phyloP scores from a whole-genome alignment of 1,140 invertebrate species.

The Plectrocnemia conspersa region DNA sequence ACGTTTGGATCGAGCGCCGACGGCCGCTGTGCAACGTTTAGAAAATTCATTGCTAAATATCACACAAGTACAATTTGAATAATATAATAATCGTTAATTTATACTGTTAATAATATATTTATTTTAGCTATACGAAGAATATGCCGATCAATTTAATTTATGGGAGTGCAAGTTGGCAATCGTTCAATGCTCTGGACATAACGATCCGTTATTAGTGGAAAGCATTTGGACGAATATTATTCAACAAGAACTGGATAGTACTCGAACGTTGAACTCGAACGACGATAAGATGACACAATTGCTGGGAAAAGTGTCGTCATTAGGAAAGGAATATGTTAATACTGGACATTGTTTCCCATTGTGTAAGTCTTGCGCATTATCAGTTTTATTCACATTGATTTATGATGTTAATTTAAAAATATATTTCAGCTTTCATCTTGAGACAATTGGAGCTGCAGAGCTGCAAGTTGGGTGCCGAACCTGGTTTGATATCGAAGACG shows the following conservation, averaged over 20 bases:
- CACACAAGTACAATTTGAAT: slow-evolving; percentile 52
- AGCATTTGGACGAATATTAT: slow-evolving; percentile 77
- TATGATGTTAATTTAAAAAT: slow-evolving; percentile 20
- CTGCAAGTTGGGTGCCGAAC: slow-evolving; percentile 62
- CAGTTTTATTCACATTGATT: background rate
- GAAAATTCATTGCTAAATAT: slow-evolving; percentile 62
- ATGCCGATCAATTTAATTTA: slow-evolving; percentile 72
- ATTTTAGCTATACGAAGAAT: slow-evolving; percentile 74
- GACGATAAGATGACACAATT: slow-evolving; percentile 64
- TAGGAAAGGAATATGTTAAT: slow-evolving; percentile 68
- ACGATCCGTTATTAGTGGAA: slow-evolving; percentile 70
- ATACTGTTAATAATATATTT: slow-evolving; percentile 12
- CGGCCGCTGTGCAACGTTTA: slow-evolving; percentile 50
- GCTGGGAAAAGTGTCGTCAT: slow-evolving; percentile 66
- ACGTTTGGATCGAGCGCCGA: slow-evolving; percentile 48
- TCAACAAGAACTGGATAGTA: slow-evolving; percentile 48
- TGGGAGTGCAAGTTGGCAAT: slow-evolving; percentile 84
- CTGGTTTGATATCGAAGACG: slow-evolving; percentile 63
- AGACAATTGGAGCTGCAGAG: slow-evolving; percentile 69
- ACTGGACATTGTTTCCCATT: slow-evolving; percentile 73
- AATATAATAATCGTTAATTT: background rate
- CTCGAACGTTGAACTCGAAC: slow-evolving; percentile 41
- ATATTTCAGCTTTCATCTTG: slow-evolving; percentile 62
- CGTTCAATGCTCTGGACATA: slow-evolving; percentile 78
- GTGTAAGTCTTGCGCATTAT: slow-evolving; percentile 45